phyloP scores from a whole-genome alignment of 2,797 vertebrate species.

The Sebastes ruberrimus region DNA sequence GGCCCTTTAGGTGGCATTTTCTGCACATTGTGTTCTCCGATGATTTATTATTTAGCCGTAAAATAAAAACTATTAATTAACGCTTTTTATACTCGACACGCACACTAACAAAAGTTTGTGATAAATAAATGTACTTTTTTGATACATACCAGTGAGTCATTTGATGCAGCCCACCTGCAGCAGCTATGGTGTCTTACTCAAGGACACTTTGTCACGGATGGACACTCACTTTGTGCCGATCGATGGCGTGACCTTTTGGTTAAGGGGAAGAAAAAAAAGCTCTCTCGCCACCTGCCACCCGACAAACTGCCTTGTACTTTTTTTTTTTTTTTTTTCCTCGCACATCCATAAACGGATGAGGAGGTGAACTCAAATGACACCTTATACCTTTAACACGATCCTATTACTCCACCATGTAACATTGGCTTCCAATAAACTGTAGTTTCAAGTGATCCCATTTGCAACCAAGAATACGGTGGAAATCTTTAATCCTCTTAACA shows the following conservation, averaged over 20 bases:
- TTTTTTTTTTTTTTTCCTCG: neutral
- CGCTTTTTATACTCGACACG: conserved; percentile 42
- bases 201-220: conserved; percentile 61
- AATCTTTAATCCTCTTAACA: conserved; percentile 64
- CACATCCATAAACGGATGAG: conserved; percentile 39
- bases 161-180: neutral
- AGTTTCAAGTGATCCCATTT: conserved; percentile 46
- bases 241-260: conserved; percentile 63
- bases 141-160: neutral
- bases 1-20: conserved; percentile 82
- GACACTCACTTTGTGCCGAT: conserved; percentile 54
- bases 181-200: conserved; percentile 43
- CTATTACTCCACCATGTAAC: conserved; percentile 32
- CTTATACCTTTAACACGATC: conserved; percentile 51
- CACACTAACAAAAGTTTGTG: conserved; percentile 32
- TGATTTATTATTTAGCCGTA: conserved; percentile 60
- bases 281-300: conserved; percentile 31
- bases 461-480: conserved; percentile 30
- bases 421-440: conserved; percentile 1
- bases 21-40: conserved; percentile 45
- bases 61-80: conserved; percentile 78
- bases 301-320: conserved; percentile 11
- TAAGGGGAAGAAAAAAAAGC: conserved; percentile 23
- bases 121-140: neutral
- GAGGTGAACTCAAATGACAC: conserved; percentile 53